These are phyloP conservation scores for Agrotis clavis DNA, from an alignment of 2,888 invertebrate species.

Conservation along the genomic window DNA sequence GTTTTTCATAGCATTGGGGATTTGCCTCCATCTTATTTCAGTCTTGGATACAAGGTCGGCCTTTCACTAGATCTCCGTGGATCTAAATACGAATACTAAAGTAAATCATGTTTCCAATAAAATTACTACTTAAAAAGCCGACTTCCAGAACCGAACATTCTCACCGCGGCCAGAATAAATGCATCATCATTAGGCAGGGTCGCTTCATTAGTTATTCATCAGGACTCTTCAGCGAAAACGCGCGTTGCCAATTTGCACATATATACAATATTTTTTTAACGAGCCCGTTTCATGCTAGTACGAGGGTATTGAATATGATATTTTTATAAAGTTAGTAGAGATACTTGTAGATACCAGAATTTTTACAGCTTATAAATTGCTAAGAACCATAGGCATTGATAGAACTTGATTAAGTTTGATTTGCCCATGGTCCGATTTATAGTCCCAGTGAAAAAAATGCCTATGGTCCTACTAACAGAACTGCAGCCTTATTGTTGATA, in stretches of 20 bases:
- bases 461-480: too few species aligned
- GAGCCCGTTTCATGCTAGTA: constrained; percentile 63
- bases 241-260: constrained; percentile 70
- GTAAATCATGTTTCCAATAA: constrained; percentile 38
- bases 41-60: neutral
- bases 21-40: neutral
- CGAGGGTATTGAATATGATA: constrained; percentile 42
- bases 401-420: too few species aligned
- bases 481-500: neutral
- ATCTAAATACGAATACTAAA: constrained; percentile 9
- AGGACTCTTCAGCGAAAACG: constrained; percentile 67
- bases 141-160: constrained; percentile 53
- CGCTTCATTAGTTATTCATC: constrained; percentile 77
- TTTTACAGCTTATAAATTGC: neutral
- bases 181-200: constrained; percentile 68
- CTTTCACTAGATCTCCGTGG: neutral
- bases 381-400: too few species aligned
- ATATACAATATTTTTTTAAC: constrained; percentile 69
- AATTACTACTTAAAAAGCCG: constrained; percentile 50
- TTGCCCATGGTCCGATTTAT: too few species aligned
- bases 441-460: too few species aligned
- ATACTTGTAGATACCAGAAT: neutral
- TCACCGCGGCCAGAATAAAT: constrained; percentile 61
- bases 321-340: constrained; percentile 25
- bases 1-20: neutral